Conservation (phyloP, 2,113 vertebrate genomes). For the Puntigrus tetrazona region DNA sequence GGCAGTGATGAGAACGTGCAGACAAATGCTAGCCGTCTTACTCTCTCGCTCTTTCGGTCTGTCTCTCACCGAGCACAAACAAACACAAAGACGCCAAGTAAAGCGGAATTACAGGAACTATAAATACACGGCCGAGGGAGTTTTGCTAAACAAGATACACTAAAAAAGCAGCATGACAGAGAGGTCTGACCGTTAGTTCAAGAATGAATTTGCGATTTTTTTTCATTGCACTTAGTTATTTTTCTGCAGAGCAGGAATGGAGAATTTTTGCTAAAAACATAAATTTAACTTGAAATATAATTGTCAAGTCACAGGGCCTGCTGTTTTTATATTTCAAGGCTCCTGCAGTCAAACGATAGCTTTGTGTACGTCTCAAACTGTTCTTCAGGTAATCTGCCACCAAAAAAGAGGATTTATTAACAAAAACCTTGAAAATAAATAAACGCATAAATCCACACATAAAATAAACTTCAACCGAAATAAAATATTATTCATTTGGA, state of each 20-base stretch:
- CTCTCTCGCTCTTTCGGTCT: too few relatives aligned
- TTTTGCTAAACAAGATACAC: background rate
- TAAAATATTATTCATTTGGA: too few relatives aligned
- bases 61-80: background rate
- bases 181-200: background rate
- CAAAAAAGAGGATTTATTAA: background rate
- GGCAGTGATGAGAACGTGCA: conserved; percentile 38
- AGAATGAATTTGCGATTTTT: background rate
- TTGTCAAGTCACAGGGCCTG: too few relatives aligned
- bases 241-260: background rate
- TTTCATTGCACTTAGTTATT: background rate
- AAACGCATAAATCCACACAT: too few relatives aligned
- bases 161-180: background rate
- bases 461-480: too few relatives aligned
- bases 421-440: background rate
- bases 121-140: background rate
- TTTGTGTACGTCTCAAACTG: background rate
- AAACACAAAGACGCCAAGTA: background rate
- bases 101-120: background rate
- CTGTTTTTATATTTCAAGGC: background rate
- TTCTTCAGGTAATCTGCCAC: background rate
- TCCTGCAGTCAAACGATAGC: background rate
- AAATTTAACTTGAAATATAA: background rate
- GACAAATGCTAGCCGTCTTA: background rate
- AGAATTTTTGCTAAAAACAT: background rate